A percentile compares a stretch with the other conserved stretches of the same genome.
Conservation (phyloP, 2,888 invertebrate species). For the Lasioglossum zephyrum region DNA sequence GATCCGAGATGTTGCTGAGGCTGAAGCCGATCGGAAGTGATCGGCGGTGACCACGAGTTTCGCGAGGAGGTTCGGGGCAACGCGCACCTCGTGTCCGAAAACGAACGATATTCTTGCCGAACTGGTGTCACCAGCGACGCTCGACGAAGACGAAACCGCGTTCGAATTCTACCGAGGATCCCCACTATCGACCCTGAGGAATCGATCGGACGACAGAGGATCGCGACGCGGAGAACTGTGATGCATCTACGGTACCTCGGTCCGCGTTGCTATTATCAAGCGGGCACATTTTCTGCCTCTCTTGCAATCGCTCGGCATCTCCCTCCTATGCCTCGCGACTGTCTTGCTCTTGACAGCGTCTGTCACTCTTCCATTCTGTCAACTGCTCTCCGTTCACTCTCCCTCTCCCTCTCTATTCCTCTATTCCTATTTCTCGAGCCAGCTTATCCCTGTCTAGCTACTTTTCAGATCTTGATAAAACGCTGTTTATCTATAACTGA, state of each 20-base stretch:
- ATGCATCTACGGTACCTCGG: slow-evolving; percentile 61
- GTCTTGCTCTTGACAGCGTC: background rate
- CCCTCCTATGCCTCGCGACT: slow-evolving; percentile 8
- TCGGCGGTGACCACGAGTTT: background rate
- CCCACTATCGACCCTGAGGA: slow-evolving; percentile 64
- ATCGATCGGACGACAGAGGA: slow-evolving; percentile 60
- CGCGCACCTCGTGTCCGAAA: slow-evolving; percentile 74
- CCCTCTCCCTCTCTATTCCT: slow-evolving; percentile 2
- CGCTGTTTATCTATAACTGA: background rate
- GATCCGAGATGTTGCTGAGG: slow-evolving; percentile 8
- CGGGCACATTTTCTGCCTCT: slow-evolving; percentile 68
- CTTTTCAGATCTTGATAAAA: slow-evolving; percentile 40
- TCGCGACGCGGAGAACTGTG: slow-evolving; percentile 62
- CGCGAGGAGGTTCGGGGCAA: background rate
- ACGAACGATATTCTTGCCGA: slow-evolving; percentile 75
- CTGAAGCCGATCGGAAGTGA: background rate
- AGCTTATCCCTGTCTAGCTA: slow-evolving; percentile 23
- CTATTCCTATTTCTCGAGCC: background rate
- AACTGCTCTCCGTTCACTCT: background rate
- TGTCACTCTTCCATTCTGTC: background rate
- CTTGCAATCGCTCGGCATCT: slow-evolving; percentile 51
- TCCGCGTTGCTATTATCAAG: slow-evolving; percentile 68
- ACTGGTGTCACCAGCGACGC: slow-evolving; percentile 70
- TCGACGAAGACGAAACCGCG: slow-evolving; percentile 46
- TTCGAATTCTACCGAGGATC: slow-evolving; percentile 53